These are phyloP conservation scores for Drosophila aff. DNA, from an alignment of 1,140 invertebrate species.

Conservation along the genomic window DNA sequence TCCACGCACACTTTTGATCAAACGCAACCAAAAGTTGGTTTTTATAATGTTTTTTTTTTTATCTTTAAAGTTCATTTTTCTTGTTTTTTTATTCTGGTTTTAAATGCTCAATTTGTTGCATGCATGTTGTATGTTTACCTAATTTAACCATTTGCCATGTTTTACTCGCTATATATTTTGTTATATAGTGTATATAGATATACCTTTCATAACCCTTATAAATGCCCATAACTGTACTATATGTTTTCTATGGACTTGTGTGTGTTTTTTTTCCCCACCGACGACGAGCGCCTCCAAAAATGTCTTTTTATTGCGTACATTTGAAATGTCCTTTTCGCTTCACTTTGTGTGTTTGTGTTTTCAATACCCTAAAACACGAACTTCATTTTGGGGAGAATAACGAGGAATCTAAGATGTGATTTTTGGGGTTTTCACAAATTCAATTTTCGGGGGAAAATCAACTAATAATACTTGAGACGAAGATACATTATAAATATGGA, in stretches of 20 bases:
- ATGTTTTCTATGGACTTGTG: conserved; percentile 62
- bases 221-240: conserved; percentile 69
- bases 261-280: conserved; percentile 2
- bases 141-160: conserved; percentile 64
- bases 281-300: conserved; percentile 58
- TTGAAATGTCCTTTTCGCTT: conserved; percentile 64
- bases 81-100: conserved; percentile 36
- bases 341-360: conserved; percentile 53
- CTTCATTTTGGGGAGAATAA: conserved; percentile 14
- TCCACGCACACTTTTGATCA: conserved; percentile 74
- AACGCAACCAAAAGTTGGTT: conserved; percentile 77
- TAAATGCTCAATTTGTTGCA: conserved; percentile 79
- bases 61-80: conserved; percentile 14
- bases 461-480: conserved; percentile 30
- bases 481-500: conserved; percentile 12
- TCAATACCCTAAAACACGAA: conserved; percentile 59
- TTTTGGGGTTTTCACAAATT: not conserved
- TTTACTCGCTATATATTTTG: conserved; percentile 50
- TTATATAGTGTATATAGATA: conserved; percentile 42
- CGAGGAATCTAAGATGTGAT: not conserved
- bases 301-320: conserved; percentile 58
- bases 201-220: conserved; percentile 63
- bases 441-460: conserved; percentile 11
- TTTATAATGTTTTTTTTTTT: conserved; percentile 19
- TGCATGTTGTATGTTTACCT: conserved; percentile 60